Percentiles rank a stretch among this genome's conserved stretches.
Conservation (phyloP, 2,888 invertebrate species). For the Pristionchus maxplancki region DNA sequence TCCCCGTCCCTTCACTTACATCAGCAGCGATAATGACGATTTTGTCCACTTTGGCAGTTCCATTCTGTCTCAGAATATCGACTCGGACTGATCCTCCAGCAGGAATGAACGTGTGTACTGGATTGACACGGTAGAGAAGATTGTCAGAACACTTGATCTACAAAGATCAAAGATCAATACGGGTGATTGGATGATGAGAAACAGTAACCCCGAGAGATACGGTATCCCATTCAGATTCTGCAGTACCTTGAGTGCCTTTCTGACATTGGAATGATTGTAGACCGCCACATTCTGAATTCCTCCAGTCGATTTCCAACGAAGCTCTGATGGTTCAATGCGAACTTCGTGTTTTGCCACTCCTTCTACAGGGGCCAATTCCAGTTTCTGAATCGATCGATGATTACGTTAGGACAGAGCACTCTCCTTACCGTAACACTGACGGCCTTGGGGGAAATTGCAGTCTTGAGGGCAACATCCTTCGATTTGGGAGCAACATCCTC, state of each 20-base stretch:
- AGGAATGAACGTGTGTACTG: constrained; percentile 21
- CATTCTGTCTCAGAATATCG: constrained; percentile 41
- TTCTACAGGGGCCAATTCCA: constrained; percentile 10
- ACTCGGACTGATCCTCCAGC: constrained; percentile 15
- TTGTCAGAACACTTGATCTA: constrained; percentile 33
- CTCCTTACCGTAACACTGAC: constrained; percentile 18
- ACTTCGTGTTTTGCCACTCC: constrained; percentile 13
- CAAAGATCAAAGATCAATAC: constrained; percentile 6
- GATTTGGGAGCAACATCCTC: neutral
- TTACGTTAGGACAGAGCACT: neutral
- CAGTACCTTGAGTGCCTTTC: constrained; percentile 13
- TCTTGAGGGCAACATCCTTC: neutral
- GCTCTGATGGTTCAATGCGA: constrained; percentile 6
- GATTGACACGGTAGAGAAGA: constrained; percentile 33
- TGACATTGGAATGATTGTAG: constrained; percentile 19
- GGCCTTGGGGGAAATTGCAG: neutral
- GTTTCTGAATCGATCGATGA: neutral
- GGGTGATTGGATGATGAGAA: too few species aligned
- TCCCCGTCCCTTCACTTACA: neutral
- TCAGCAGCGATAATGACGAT: constrained; percentile 32
- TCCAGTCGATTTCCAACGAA: constrained; percentile 21
- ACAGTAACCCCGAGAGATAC: neutral
- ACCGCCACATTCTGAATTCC: constrained; percentile 1
- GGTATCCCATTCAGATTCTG: neutral
- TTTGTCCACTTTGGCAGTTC: constrained; percentile 35